Evolutionary conservation across 1,140 invertebrate species (phyloP).

Genomic region (Drosophila orena): DNA sequence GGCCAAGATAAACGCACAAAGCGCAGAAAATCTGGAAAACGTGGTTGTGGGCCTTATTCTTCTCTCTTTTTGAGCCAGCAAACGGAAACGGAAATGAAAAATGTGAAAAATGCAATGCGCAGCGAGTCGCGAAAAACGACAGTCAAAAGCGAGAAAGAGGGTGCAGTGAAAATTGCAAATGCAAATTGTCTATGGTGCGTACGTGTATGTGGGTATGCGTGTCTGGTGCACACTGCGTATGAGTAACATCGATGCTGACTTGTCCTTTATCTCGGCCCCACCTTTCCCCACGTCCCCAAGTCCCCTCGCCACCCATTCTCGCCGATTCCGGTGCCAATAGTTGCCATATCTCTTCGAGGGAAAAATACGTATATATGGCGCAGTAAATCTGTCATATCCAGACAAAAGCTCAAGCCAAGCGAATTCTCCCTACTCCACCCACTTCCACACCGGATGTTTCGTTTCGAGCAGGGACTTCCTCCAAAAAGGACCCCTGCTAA

Average conservation of each 20-base stretch:
- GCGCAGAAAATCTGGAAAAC: constrained; percentile 17
- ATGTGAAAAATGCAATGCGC: constrained; percentile 71
- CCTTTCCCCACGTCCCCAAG: constrained; percentile 34
- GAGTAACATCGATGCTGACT: constrained; percentile 53
- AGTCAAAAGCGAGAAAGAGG: constrained; percentile 5
- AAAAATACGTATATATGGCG: constrained; percentile 63
- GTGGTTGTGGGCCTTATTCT: neutral
- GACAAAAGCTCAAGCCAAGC: constrained; percentile 60
- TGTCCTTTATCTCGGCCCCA: constrained; percentile 36
- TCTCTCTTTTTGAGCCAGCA: constrained; percentile 39
- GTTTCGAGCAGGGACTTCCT: neutral
- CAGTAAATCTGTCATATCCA: constrained; percentile 75
- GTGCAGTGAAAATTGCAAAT: constrained; percentile 52
- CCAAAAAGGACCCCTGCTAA: neutral
- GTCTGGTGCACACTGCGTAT: constrained; percentile 55
- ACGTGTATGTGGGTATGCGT: constrained; percentile 9
- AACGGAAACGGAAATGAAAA: constrained; percentile 80
- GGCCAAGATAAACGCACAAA: constrained; percentile 62
- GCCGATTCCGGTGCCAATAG: constrained; percentile 64
- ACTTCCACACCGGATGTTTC: constrained; percentile 3
- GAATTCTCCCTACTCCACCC: neutral
- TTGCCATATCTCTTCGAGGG: constrained; percentile 70
- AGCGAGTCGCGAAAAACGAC: constrained; percentile 40
- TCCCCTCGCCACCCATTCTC: neutral
- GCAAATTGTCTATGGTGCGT: constrained; percentile 65